Evolutionary conservation across 1,140 invertebrate genomes (phyloP).

Genomic region (Leptinotarsa texana): DNA sequence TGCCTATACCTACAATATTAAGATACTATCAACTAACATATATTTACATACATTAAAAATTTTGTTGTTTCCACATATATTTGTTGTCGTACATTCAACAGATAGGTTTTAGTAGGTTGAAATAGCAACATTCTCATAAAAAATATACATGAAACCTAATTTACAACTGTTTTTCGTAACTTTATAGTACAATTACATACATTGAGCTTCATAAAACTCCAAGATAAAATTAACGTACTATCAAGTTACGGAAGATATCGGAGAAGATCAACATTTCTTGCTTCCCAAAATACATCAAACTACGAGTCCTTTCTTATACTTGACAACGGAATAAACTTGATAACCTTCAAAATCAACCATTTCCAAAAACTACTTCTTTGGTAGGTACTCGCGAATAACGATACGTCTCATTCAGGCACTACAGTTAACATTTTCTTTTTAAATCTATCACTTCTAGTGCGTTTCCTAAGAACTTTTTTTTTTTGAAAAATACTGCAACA

Average conservation of each 20-base stretch:
- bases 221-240: background rate
- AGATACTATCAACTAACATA: conserved; percentile 45
- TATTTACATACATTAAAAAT: conserved; percentile 50
- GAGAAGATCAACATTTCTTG: background rate
- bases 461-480: conserved; percentile 13
- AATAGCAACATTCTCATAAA: conserved; percentile 35
- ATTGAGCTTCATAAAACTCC: background rate
- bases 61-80: conserved; percentile 48
- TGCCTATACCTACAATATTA: conserved; percentile 46
- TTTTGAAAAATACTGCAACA: background rate
- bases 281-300: background rate
- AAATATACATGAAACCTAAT: conserved; percentile 37
- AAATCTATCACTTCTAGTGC: conserved; percentile 18
- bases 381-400: conserved; percentile 41
- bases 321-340: background rate
- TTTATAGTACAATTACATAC: background rate
- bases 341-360: conserved; percentile 6
- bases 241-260: background rate
- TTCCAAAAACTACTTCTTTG: conserved; percentile 14
- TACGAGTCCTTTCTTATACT: background rate
- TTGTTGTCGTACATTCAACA: conserved; percentile 41
- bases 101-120: conserved; percentile 30
- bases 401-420: conserved; percentile 48
- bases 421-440: conserved; percentile 37
- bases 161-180: conserved; percentile 22